Conservation (phyloP, 2,888 invertebrate species). For the Serripes groenlandicus region DNA sequence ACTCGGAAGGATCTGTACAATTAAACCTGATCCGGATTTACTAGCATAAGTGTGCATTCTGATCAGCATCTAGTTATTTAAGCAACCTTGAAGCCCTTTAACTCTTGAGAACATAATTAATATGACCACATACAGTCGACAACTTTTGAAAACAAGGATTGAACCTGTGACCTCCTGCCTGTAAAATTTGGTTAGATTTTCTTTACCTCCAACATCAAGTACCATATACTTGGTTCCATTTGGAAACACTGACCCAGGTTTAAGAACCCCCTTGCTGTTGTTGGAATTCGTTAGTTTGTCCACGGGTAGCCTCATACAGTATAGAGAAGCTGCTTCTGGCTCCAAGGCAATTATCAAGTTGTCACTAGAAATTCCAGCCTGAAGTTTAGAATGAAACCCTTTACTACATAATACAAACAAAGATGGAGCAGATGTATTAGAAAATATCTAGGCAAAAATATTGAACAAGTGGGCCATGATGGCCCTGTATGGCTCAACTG, state of each 20-base stretch:
- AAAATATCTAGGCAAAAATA: background rate
- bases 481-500: background rate
- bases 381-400: background rate
- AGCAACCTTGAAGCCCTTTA: no score
- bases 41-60: no score
- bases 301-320: conserved; percentile 56
- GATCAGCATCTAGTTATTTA: no score
- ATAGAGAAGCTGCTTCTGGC: conserved; percentile 66
- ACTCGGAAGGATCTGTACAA: no score
- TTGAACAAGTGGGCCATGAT: background rate
- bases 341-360: conserved; percentile 61
- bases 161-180: no score
- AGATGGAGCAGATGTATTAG: background rate
- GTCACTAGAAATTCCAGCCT: conserved; percentile 59
- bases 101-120: no score
- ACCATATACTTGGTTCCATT: conserved; percentile 61
- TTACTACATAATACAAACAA: background rate
- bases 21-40: no score
- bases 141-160: no score
- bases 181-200: no score
- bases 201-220: conserved; percentile 65
- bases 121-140: no score
- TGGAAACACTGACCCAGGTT: conserved; percentile 27
- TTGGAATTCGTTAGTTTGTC: conserved; percentile 32
- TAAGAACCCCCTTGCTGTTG: background rate